phyloP scores from a whole-genome alignment of 2,888 invertebrate genomes.

The Drosophila nigricruria region DNA sequence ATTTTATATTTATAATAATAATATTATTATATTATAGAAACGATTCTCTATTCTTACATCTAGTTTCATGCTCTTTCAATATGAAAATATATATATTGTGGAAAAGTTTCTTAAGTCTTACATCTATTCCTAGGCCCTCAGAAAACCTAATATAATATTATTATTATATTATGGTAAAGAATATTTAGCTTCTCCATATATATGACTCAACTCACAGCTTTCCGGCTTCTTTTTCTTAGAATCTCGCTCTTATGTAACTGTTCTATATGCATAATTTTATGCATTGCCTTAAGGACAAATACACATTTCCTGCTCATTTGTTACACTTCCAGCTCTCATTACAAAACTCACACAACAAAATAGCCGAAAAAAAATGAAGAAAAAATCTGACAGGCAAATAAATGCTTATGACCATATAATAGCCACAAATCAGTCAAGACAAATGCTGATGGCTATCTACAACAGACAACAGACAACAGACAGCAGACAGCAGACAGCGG shows the following conservation, averaged over 20 bases:
- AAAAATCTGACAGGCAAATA: constrained; percentile 57
- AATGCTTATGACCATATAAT: constrained; percentile 68
- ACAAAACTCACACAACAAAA: constrained; percentile 6
- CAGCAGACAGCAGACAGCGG: neutral
- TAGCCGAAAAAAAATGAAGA: neutral
- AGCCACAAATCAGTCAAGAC: constrained; percentile 75
- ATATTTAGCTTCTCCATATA: neutral
- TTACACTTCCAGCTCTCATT: constrained; percentile 52
- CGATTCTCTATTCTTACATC: too few relatives aligned
- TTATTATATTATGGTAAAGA: neutral
- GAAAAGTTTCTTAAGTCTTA: neutral
- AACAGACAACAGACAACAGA: constrained; percentile 10
- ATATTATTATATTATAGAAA: neutral
- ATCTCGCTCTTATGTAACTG: neutral
- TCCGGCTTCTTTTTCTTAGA: neutral
- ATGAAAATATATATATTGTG: neutral
- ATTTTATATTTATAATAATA: too few relatives aligned
- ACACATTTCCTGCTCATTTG: constrained; percentile 40
- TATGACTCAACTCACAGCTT: neutral
- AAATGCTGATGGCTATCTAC: constrained; percentile 63
- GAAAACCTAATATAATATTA: neutral
- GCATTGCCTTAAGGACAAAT: constrained; percentile 28
- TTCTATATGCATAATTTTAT: neutral
- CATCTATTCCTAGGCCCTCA: neutral
- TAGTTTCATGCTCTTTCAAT: too few relatives aligned